Evolutionary conservation across 2,797 vertebrate species (phyloP).

Genomic region (Loris lydekkerianus): DNA sequence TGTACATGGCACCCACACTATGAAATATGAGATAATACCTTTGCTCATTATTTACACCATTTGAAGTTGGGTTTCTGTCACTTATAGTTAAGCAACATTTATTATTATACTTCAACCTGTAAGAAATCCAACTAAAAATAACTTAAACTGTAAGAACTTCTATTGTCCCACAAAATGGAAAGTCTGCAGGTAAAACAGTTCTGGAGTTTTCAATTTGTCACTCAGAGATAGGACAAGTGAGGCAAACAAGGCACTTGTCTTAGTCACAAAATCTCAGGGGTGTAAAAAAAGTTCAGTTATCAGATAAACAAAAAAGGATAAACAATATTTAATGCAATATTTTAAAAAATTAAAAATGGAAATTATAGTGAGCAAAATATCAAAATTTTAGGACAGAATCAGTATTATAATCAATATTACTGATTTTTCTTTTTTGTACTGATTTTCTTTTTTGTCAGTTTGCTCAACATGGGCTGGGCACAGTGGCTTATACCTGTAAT

Average conservation of each 20-base stretch:
- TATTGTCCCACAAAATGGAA: neutral
- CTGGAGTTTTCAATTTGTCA: conserved; percentile 44
- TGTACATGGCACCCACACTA: neutral
- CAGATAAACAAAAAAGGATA: conserved; percentile 9
- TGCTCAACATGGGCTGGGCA: too few species aligned
- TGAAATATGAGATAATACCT: neutral
- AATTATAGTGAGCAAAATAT: neutral
- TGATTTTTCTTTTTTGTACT: neutral
- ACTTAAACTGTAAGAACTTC: neutral
- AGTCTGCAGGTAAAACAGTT: neutral
- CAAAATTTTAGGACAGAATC: neutral
- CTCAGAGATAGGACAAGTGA: neutral
- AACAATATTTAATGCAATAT: neutral
- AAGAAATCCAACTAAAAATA: neutral
- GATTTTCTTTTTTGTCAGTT: neutral
- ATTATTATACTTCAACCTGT: neutral
- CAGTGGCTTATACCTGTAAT: too few species aligned
- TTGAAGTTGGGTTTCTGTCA: neutral
- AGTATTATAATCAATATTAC: neutral
- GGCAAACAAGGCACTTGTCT: neutral
- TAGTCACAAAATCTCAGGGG: neutral
- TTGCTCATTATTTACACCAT: neutral
- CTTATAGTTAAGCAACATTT: neutral
- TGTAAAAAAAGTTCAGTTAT: neutral
- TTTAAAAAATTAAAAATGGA: neutral